Evolutionary conservation across 2,888 invertebrate species (phyloP), one percentile per base, ranked within the genome.

Genomic region (Antheraea yamamai): DNA sequence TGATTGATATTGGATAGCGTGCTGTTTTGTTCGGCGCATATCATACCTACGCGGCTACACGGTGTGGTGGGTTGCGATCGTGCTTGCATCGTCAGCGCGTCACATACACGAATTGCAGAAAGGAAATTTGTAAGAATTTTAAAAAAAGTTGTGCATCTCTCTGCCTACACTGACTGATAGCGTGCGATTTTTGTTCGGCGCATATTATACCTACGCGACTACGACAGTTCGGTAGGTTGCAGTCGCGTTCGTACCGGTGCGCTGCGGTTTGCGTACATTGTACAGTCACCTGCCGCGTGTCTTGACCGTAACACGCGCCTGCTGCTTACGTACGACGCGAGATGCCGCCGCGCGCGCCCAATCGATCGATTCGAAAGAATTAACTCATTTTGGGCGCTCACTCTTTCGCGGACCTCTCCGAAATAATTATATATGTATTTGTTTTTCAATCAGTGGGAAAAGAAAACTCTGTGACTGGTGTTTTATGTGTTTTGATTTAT

Each of bases 251-350:
- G n/a, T 30, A 72, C 71, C 75, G 47, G 12, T 12, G 47, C 47
- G 47, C 47, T 47, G 47, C 47, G 47, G 47, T 47, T 47, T 12
- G 78, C 78, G 77, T 55, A 64, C 71, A 72, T 64, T 14, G 30
- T 79, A 77, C 91, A 93, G 93, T 93, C 92, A 92, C 92, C 92
- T 92, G 92, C 88, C 86, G 89, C 86, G 81, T 82, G 87, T 87
- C 86, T 82, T 78, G 84, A 81, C 80, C 87, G 89, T 82, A 84
- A 82, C 88, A 90, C 90, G 90, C 88, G 85, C 80, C 75, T 76
- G 79, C 73, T 77, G 47, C 47, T 12, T 47, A 47, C 10, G 12
- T 78, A 79, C 79, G 78, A 78, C 80, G 83, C 81, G 84, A 81
- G 76, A 85, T 85, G 87, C 81, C 78, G 81, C 82, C 79, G 75